Evolutionary conservation across 2,113 vertebrate genomes (phyloP).

Genomic region (Cnemophilus loriae): DNA sequence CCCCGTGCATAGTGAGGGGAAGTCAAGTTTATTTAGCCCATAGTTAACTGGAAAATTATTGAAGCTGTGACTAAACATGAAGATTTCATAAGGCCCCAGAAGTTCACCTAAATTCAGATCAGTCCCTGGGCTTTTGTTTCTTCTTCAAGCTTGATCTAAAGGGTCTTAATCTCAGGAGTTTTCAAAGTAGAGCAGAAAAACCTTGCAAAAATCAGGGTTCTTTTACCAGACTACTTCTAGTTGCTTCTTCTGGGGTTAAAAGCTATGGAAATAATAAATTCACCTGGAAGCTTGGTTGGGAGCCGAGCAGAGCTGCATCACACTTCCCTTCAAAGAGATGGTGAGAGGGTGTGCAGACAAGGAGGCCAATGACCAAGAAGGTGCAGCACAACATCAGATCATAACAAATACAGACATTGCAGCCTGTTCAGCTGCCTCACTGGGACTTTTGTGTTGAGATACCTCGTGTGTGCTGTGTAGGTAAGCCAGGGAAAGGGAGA

Average conservation of each 20-base stretch:
- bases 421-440: neutral
- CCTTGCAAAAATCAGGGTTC: neutral
- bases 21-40: neutral
- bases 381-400: neutral
- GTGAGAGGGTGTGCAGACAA: neutral
- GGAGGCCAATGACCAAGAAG: neutral
- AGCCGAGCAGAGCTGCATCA: neutral
- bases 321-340: neutral
- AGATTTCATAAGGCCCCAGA: neutral
- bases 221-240: neutral
- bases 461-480: neutral
- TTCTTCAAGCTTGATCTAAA: neutral
- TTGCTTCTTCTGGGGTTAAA: neutral
- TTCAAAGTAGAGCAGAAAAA: neutral
- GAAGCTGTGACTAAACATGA: neutral
- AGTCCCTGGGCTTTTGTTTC: neutral
- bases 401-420: neutral
- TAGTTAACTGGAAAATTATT: neutral
- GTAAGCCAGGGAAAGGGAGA: neutral
- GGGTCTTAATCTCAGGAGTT: neutral
- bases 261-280: neutral
- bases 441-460: neutral
- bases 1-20: neutral
- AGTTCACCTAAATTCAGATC: neutral
- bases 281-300: neutral